These are phyloP conservation scores for Chaetops frenatus DNA, from an alignment of 2,113 vertebrate species.

Conservation along the genomic window DNA sequence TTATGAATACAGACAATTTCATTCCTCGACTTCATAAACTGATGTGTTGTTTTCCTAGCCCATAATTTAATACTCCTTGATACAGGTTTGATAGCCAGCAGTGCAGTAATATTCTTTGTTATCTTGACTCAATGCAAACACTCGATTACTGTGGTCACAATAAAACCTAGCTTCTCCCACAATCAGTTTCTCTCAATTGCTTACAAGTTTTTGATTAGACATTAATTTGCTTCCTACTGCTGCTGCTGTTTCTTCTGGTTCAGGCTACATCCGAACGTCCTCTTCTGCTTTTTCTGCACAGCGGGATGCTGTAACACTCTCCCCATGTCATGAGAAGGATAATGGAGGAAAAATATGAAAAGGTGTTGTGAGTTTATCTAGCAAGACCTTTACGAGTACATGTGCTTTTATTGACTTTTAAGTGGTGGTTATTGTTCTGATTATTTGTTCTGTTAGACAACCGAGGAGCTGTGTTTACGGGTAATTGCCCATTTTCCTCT, in stretches of 20 bases:
- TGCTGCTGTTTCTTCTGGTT: neutral
- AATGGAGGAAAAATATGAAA: neutral
- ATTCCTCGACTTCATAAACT: neutral
- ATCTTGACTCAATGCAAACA: neutral
- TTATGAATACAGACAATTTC: neutral
- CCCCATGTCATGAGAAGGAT: neutral
- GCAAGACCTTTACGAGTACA: neutral
- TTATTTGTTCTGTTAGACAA: neutral
- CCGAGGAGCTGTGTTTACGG: neutral
- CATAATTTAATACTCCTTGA: neutral
- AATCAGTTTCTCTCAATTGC: neutral
- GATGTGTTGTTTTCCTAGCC: neutral
- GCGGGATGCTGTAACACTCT: neutral
- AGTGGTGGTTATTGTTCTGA: neutral
- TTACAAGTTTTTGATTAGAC: neutral
- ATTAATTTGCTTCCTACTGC: neutral
- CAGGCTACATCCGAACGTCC: accelerated
- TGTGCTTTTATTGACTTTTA: neutral
- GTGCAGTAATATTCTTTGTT: neutral
- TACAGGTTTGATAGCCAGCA: neutral
- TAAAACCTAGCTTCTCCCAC: neutral
- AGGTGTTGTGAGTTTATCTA: neutral
- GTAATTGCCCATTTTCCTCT: neutral
- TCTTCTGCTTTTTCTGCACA: neutral
- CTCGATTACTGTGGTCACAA: neutral